A percentile compares a stretch with the other conserved stretches of the same genome.
Conservation (phyloP, 2,113 vertebrate genomes). For the Scortum barcoo region DNA sequence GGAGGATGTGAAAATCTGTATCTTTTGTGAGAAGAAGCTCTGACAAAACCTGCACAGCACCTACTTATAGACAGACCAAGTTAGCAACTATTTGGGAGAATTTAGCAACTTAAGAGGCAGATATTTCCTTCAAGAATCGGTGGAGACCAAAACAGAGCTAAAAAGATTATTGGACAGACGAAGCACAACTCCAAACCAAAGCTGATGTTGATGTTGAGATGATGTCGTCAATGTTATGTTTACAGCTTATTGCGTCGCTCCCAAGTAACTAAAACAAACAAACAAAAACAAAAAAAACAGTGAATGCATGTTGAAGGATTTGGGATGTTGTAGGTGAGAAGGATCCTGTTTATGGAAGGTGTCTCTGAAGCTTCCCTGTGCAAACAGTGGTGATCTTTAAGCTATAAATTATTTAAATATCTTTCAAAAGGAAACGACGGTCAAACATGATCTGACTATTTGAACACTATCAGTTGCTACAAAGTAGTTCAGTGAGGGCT, state of each 20-base stretch:
- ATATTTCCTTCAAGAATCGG: background rate
- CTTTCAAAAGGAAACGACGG: background rate
- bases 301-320: background rate
- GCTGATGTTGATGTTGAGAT: background rate
- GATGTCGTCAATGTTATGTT: too few species aligned
- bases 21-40: background rate
- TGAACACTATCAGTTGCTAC: background rate
- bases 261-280: too few species aligned
- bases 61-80: background rate
- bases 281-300: background rate
- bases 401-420: background rate
- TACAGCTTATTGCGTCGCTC: too few species aligned
- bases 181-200: too few species aligned
- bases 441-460: background rate
- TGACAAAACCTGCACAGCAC: background rate
- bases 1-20: background rate
- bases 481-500: background rate
- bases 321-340: background rate
- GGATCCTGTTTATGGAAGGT: background rate
- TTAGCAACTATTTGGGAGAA: background rate
- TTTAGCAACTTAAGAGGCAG: background rate
- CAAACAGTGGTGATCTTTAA: background rate
- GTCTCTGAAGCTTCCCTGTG: background rate
- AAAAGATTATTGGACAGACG: background rate
- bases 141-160: background rate